Conservation (phyloP, 2,113 vertebrate genomes). For the Chaetops frenatus region DNA sequence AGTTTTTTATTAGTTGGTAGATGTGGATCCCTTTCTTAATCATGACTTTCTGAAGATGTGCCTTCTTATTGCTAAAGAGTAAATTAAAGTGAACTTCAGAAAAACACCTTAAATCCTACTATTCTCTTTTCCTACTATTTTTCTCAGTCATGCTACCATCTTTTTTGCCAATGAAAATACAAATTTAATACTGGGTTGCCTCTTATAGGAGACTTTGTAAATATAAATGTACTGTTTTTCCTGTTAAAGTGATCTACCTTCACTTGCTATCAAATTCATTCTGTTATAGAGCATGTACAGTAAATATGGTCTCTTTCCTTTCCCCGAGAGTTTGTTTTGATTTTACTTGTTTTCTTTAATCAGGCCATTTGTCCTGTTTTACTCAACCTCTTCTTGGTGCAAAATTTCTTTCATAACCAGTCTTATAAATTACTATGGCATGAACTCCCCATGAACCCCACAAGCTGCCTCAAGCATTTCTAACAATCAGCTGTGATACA, state of each 20-base stretch:
- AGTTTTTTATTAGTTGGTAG: neutral
- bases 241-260: neutral
- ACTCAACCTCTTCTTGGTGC: neutral
- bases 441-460: slow-evolving; percentile 15
- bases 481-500: neutral
- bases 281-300: neutral
- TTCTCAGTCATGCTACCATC: neutral
- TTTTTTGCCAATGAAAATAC: neutral
- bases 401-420: neutral
- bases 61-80: neutral
- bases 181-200: neutral
- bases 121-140: neutral
- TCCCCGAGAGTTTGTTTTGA: neutral
- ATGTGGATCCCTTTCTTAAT: neutral
- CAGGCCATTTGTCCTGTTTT: neutral
- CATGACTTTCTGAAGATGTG: neutral
- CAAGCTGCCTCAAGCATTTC: neutral
- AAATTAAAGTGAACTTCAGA: neutral
- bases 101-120: neutral
- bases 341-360: neutral
- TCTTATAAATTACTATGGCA: neutral
- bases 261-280: neutral
- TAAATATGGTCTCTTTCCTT: neutral
- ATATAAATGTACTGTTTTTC: neutral
- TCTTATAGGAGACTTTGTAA: neutral